Percentiles rank a stretch among this genome's conserved stretches.
Evolutionary conservation across 2,797 vertebrate species (phyloP).

Genomic region (Merluccius polli): DNA sequence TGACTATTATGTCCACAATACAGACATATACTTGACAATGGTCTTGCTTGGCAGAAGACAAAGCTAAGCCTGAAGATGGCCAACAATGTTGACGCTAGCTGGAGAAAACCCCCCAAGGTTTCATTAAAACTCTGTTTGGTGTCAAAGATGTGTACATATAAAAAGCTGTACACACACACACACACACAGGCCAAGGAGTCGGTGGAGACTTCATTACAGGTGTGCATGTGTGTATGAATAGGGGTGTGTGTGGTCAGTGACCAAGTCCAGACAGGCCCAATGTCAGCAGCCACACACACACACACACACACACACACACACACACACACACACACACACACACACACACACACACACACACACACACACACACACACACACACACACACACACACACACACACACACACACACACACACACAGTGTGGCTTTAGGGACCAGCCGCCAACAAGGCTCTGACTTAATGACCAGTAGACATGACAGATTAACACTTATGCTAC

Average conservation of each 20-base stretch:
- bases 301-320: conserved; percentile 7
- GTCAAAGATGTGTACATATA: not conserved
- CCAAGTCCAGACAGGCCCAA: conserved; percentile 26
- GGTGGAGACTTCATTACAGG: conserved; percentile 34
- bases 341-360: conserved; percentile 20
- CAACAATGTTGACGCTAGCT: not conserved
- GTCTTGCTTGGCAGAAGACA: not conserved
- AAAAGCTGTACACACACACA: conserved; percentile 5
- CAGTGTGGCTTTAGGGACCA: not conserved
- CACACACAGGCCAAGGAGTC: conserved; percentile 14
- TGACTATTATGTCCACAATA: too few relatives aligned
- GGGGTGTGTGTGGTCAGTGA: conserved; percentile 9
- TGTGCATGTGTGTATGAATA: conserved; percentile 27
- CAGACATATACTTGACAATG: not conserved
- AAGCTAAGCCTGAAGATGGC: not conserved
- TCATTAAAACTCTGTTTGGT: not conserved
- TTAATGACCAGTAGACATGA: conserved; percentile 1
- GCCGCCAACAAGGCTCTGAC: not conserved
- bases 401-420: too few relatives aligned
- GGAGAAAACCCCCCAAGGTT: not conserved
- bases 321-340: conserved; percentile 23
- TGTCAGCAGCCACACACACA: conserved; percentile 16
- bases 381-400: not conserved
- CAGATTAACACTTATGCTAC: not conserved
- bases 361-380: conserved; percentile 13